Evolutionary conservation across 2,888 invertebrate genomes (phyloP), one percentile per base, ranked within the genome.

Genomic region (Philereme vetulata): DNA sequence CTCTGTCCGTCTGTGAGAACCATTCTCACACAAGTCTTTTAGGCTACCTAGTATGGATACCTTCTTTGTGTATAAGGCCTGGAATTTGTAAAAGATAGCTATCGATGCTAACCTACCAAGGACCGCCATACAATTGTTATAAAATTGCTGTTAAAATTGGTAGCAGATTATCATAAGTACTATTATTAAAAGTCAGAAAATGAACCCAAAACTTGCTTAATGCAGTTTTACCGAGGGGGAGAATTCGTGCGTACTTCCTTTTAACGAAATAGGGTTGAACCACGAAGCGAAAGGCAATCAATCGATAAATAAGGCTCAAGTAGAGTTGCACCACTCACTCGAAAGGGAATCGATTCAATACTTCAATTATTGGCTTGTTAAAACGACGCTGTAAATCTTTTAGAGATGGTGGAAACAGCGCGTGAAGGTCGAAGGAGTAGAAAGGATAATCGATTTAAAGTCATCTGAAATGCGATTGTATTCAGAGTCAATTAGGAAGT

Each of bases 201-300:
- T 33, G 56, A 45, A 44, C 54, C 43, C 62, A 40, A 59, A 58
- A 51, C 53, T 46, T 35, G 9, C 54, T 55, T 51, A 58, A 48
- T 49, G 34, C 45, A 52, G 35, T 63, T 48, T 36, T 44, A 71
- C 70, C 55, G 70, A 78, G 84, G 84, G 84, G 74, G 78, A 69
- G 69, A 78, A 83, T 70, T 77, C 74, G 73, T 75, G 80, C 83
- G 80, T 79, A 76, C 74, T 81, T 83, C 84, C 82, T 79, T 70
- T 70, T 56, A 66, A 62, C 56, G 56, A 58, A 55, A 62, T 72
- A 72, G 75, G 76, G 76, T 72, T 72, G 68, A 67, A 67, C 63
- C 60, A 66, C 67, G 69, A 71, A 72, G 72, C 77, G 76, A 76
- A 79, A 78, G 82, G 45, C 51, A 56, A 57, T 61, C 48, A 59